Percentiles rank a stretch among this genome's conserved stretches.
phyloP scores from a whole-genome alignment of 2,113 vertebrate genomes.

The Epinephelus cyanopodus region DNA sequence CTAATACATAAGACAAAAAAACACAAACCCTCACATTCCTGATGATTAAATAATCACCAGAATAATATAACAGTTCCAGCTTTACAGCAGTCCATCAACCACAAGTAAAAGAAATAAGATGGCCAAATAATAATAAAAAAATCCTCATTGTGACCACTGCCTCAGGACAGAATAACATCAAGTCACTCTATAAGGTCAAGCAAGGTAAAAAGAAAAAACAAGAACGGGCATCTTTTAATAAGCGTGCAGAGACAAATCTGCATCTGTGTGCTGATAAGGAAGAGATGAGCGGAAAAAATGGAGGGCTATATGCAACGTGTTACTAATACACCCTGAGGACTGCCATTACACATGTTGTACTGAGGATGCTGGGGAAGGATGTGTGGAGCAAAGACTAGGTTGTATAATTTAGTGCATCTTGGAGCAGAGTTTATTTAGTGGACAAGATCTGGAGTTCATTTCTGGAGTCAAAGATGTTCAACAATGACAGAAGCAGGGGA shows the following conservation, averaged over 20 bases:
- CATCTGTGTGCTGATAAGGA: constrained; percentile 64
- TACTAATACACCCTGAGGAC: constrained; percentile 41
- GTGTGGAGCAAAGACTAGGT: constrained; percentile 44
- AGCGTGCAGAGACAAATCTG: constrained; percentile 50
- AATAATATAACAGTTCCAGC: not conserved
- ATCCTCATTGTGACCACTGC: constrained; percentile 5
- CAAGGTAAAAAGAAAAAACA: constrained; percentile 22
- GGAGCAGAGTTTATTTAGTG: constrained; percentile 31
- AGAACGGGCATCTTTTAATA: constrained; percentile 41
- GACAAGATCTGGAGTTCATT: constrained; percentile 34
- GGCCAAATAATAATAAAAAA: not conserved
- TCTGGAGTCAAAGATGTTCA: constrained; percentile 45
- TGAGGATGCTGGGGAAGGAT: constrained; percentile 38
- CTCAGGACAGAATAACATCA: constrained; percentile 43
- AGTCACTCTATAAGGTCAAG: constrained; percentile 35
- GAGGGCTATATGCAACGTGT: constrained; percentile 42
- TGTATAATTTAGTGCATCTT: constrained; percentile 46
- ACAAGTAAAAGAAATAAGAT: constrained; percentile 21
- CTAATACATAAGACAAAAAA: not conserved
- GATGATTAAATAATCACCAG: not conserved
- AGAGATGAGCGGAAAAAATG: constrained; percentile 55
- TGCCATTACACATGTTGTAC: constrained; percentile 49
- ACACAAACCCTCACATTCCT: not conserved
- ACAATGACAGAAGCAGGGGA: not conserved
- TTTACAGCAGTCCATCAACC: not conserved